Base-by-base conservation (phyloP, 2,113 vertebrate species). In the Pteropus alecto region DNA sequence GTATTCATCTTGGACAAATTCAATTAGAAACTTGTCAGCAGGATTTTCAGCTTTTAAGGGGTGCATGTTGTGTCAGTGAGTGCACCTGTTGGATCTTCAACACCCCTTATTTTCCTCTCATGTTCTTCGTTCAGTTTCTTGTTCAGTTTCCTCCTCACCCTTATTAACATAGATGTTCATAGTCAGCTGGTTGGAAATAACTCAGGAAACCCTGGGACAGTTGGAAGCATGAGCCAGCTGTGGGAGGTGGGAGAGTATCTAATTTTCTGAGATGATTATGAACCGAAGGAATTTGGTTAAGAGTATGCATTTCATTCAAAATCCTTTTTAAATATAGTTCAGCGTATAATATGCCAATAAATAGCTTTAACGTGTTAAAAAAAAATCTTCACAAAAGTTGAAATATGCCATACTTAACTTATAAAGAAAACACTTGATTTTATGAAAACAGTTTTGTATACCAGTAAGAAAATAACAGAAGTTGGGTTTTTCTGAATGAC, bases 401-500 rank as follows among this genome's bases (percentile, higher is more conserved):
- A 94, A 84, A 56, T 83, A 63, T 41, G n/a, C 48, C 24, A 26
- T 43, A 43, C 7, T 74, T 21, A 41, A 33, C 26, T 87, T 96
- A 48, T 33, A 54, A 90, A 90, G 84, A 85, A 81, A 73, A 24
- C 51, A 41, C 30, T 84, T 96, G 93, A 61, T 95, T 95, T 92
- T 96, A 54, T 96, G 71, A 92, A 76, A 93, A 84, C 13, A 88
- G 15, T 76, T 94, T 81, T 94, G 38, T 79, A 35, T 90, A 77
- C 88, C 71, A 92, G 77, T 51, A 92, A 88, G 91, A 95, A 92
- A 89, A 87, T 85, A 85, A 89, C 16, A 85, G 71, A 86, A 74
- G 24, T 91, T 96, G 73, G 6, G 7, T 89, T 95, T 94, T 95
- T 78, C 60, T 77, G 28, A 82, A 74, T 30, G 41, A 43, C 7